Evolutionary conservation across 2,888 invertebrate species (phyloP), one percentile per base, ranked within the genome.

Genomic region (Phengaris alcon): DNA sequence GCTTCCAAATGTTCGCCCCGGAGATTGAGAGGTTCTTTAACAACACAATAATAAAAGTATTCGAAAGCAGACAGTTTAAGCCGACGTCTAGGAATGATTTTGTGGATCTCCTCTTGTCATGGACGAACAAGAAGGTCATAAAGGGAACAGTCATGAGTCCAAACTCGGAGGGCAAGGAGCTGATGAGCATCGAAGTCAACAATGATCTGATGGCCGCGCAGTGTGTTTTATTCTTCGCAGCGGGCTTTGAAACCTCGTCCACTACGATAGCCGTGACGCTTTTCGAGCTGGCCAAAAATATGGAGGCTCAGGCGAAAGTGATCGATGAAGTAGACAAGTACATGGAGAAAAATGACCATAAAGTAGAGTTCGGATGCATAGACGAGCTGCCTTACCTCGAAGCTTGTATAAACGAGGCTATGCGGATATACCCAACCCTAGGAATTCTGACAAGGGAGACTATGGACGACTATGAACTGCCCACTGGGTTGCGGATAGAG

Each of bases 201-300:
- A 82, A 93, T 12, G 87, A 93, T 3, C 82, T 94, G 57, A 79
- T 95, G 6, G 88, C 92, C 0, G 90, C 94, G 0, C 95, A 95
- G 76, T 92, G 94, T 3, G 85, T 94, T 8, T 79, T 93, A 0
- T 94, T 95, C 70, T 90, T 89, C 44, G 84, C 77, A 0, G 90
- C 88, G 12, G 90, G 90, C 3, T 90, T 82, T 48, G 89, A 90
- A 51, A 88, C 89, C 0, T 86, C 89, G 1, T 80, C 90, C 0
- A 82, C 82, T 0, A 86, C 86, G 0, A 77, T 86, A 12, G 81
- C 82, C 10, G 83, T 83, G 55, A 82, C 84, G 5, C 76, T 90
- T 2, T 88, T 80, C 73, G 88, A 89, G 76, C 76, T 90, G 0
- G 86, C 88, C 0, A 88, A 87, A 76, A 77, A 85, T 22, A 80